phyloP scores from a whole-genome alignment of 2,113 vertebrate species.

The Lutjanus erythropterus region DNA sequence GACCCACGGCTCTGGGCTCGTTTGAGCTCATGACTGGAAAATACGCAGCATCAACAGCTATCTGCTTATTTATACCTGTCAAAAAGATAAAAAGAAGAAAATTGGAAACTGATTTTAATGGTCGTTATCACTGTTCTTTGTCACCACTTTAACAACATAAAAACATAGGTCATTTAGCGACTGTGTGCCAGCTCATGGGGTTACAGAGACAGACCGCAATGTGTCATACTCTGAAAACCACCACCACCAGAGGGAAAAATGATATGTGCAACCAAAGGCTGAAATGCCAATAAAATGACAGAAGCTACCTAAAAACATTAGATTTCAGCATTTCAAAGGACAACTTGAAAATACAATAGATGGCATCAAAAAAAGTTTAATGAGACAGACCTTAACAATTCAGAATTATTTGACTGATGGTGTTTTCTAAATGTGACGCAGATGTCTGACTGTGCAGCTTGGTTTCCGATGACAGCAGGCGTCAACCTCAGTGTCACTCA shows the following conservation, averaged over 20 bases:
- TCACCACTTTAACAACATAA: neutral
- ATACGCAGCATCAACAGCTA: conserved; percentile 88
- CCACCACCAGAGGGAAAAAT: too few species aligned
- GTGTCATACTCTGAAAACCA: too few species aligned
- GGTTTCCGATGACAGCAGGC: conserved; percentile 13
- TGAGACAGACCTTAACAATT: too few species aligned
- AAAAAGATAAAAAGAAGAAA: conserved; percentile 39
- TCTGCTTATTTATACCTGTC: conserved; percentile 90
- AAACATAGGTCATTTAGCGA: neutral
- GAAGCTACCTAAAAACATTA: too few species aligned
- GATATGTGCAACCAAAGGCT: too few species aligned
- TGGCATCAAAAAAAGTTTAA: neutral
- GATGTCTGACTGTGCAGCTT: conserved; percentile 21
- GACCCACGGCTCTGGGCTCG: conserved; percentile 80
- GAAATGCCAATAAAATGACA: too few species aligned
- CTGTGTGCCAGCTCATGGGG: too few species aligned
- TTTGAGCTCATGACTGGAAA: conserved; percentile 82
- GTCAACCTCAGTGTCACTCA: conserved; percentile 29
- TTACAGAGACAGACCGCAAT: too few species aligned
- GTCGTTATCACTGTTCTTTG: neutral
- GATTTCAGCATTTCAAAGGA: too few species aligned
- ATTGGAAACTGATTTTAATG: neutral
- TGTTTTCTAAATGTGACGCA: conserved; percentile 26
- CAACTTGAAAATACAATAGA: neutral
- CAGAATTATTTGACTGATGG: neutral